Percentiles rank a stretch among this genome's conserved stretches.
Conservation (phyloP, 2,113 vertebrate genomes). For the Seriola dumerili region DNA sequence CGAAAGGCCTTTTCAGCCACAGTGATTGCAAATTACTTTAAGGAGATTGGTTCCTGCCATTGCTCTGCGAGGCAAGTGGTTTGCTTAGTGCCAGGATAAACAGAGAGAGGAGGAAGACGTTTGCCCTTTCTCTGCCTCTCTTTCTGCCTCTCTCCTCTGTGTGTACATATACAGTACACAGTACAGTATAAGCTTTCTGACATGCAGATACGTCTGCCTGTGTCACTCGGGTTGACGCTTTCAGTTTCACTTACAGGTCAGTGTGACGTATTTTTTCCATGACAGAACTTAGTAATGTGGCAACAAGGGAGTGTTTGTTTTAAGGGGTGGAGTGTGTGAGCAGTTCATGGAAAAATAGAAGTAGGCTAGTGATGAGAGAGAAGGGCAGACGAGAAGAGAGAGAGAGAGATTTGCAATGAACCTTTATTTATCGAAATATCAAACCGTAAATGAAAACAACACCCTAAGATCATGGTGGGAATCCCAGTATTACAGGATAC, state of each 20-base stretch:
- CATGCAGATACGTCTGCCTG: constrained; percentile 25
- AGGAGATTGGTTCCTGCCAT: constrained; percentile 73
- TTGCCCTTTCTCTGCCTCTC: background rate
- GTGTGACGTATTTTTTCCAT: constrained; percentile 70
- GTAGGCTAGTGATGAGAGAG: constrained; percentile 1
- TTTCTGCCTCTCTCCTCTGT: background rate
- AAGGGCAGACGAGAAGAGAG: constrained; percentile 6
- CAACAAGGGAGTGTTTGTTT: constrained; percentile 72
- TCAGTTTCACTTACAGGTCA: background rate
- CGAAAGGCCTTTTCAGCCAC: constrained; percentile 66
- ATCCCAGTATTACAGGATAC: no score
- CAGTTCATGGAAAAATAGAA: constrained; percentile 46
- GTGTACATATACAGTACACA: background rate
- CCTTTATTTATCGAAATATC: no score
- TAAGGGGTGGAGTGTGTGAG: constrained; percentile 28
- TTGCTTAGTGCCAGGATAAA: constrained; percentile 67
- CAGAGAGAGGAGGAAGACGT: constrained; percentile 31
- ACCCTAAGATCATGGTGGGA: no score
- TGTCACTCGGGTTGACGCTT: constrained; percentile 10
- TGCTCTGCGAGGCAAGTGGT: constrained; percentile 51
- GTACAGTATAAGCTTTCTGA: constrained; percentile 25
- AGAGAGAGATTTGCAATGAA: background rate
- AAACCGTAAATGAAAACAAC: no score
- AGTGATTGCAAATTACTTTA: constrained; percentile 74
- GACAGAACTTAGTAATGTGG: constrained; percentile 38